Percentiles rank a stretch among this genome's conserved stretches.
These are phyloP conservation scores for Tyrophagus putrescentiae DNA, from an alignment of 1,140 invertebrate species.

Conservation along the genomic window DNA sequence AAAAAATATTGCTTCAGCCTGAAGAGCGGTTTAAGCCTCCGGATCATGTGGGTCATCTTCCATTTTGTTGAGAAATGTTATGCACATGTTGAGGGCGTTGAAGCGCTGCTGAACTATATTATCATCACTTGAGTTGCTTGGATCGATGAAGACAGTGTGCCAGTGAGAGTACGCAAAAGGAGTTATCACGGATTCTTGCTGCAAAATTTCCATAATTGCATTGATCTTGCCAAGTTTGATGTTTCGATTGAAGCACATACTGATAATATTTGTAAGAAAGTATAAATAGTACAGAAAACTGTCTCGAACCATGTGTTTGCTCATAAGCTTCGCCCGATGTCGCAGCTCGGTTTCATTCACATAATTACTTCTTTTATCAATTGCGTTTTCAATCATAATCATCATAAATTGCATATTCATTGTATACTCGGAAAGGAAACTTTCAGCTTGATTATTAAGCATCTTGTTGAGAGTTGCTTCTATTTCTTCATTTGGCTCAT, in stretches of 20 bases:
- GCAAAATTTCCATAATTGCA: background rate
- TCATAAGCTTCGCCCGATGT: background rate
- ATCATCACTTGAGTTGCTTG: background rate
- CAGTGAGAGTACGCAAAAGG: background rate
- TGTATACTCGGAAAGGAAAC: background rate
- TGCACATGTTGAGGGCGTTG: background rate
- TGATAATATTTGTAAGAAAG: background rate
- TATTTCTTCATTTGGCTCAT: background rate
- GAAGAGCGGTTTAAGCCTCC: too few species aligned
- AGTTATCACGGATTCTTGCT: conserved; percentile 4
- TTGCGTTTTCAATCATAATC: background rate
- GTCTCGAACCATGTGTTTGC: background rate
- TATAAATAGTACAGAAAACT: background rate
- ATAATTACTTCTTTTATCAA: background rate
- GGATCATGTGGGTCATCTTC: background rate
- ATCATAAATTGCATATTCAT: conserved; percentile 2
- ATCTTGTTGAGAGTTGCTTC: background rate
- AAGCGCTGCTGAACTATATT: background rate
- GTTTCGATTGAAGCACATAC: background rate
- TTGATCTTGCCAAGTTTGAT: background rate
- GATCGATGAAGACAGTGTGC: too few species aligned
- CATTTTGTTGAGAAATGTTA: background rate
- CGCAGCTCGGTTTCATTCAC: background rate
- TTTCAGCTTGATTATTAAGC: background rate
- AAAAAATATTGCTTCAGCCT: too few species aligned